phyloP scores from a whole-genome alignment of 2,797 vertebrate genomes.

The Phoeniculus purpureus region DNA sequence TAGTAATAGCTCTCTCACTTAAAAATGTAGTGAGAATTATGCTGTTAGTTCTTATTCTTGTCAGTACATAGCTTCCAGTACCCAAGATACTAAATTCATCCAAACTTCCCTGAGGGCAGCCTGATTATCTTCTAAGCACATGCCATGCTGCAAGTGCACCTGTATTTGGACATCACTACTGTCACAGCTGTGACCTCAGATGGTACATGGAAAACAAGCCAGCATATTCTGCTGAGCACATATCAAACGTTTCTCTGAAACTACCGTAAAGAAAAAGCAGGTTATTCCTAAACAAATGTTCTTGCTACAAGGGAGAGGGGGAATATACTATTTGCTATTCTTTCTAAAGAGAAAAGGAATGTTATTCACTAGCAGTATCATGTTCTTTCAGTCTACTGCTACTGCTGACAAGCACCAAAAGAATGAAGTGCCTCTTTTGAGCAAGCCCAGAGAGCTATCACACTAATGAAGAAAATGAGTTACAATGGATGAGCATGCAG shows the following conservation, averaged over 20 bases:
- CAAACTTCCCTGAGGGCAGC: not conserved
- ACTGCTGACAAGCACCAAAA: not conserved
- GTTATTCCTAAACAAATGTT: not conserved
- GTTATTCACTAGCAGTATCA: rapidly evolving
- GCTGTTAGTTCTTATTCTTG: not conserved
- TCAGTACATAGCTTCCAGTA: not conserved
- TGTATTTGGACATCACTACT: conserved; percentile 39
- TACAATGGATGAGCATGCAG: not conserved
- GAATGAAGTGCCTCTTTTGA: not conserved
- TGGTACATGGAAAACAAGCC: not conserved
- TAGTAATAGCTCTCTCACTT: not conserved
- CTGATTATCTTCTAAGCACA: not conserved
- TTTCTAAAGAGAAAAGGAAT: not conserved
- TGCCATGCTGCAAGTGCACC: not conserved
- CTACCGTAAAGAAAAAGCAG: not conserved
- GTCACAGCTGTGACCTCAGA: conserved; percentile 18
- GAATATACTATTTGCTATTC: not conserved
- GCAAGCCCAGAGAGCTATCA: not conserved
- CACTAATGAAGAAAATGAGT: not conserved
- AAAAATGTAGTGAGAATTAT: not conserved
- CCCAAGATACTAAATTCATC: not conserved
- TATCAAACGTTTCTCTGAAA: not conserved
- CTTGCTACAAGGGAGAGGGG: not conserved
- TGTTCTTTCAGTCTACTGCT: not conserved
- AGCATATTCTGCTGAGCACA: not conserved